Base-by-base conservation (phyloP, 2,888 invertebrate genomes). In the Phlogophora meticulosa region DNA sequence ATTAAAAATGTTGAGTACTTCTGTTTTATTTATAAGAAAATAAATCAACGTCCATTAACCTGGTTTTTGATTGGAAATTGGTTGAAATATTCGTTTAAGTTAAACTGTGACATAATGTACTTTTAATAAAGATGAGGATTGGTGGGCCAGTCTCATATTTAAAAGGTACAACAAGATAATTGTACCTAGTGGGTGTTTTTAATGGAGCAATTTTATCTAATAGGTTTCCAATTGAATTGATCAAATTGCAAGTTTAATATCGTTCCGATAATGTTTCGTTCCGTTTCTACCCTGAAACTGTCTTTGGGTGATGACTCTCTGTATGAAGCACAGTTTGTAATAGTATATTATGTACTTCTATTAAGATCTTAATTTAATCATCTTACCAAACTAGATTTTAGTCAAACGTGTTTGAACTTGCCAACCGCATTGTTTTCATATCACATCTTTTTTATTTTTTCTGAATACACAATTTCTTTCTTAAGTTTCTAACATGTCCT, bases 1-100 rank as follows among this genome's bases (percentile, higher is more conserved):
- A 63, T 53, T 75, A 67, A 65, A 65, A 61, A 78, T 69, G 46
- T 75, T 34, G 49, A 42, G 15, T 42, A 57, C 15, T 60, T 49
- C 38, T 55, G 63, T 63, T 58, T 79, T 79, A 78, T 79, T 76
- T 55, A 74, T 78, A 59, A 73, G 48, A 59, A 74, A 64, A 69
- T 76, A 78, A 74, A 76, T 79, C 70, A 64, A 43, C 34, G 22
- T 58, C 57, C 28, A 64, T 58, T 76, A 45, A 40, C 53, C 49
- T 42, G 46, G n/a, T 69, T 45, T 57, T 74, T 57, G 28, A 74
- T 53, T 62, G 74, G 51, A 78, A 73, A 56, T 67, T 68, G 46
- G 52, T 60, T 60, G 15, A 60, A 72, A 59, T 28, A 46, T n/a
- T 43, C 52, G 20, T 59, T 72, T 60, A 57, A 58, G 45, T 48